Evolutionary conservation across 2,888 invertebrate genomes (phyloP).

Genomic region (Andrena bucephala): DNA sequence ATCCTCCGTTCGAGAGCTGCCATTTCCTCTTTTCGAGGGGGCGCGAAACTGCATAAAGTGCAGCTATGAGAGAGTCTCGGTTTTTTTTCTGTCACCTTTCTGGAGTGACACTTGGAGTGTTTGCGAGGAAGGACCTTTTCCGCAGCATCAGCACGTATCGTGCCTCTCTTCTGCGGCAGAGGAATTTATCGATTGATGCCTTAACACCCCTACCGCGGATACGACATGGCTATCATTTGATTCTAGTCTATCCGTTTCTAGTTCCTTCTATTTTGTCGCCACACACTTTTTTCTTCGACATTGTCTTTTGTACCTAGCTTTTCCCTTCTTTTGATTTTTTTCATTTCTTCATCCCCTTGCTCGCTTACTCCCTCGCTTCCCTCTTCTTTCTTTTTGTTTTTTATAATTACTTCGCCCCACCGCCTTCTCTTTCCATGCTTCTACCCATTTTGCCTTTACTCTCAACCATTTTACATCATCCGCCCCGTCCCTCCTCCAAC

Average conservation of each 20-base stretch:
- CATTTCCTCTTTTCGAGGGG: slow-evolving; percentile 29
- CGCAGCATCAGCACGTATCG: slow-evolving; percentile 71
- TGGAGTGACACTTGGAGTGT: slow-evolving; percentile 52
- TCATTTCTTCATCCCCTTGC: not conserved
- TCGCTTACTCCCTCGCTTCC: not conserved
- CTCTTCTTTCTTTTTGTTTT: slow-evolving; percentile 9
- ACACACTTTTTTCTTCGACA: not conserved
- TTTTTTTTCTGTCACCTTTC: slow-evolving; percentile 58
- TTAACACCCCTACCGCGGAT: slow-evolving; percentile 69
- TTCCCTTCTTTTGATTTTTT: not conserved
- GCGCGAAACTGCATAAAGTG: slow-evolving; percentile 54
- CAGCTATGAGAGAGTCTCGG: slow-evolving; percentile 40
- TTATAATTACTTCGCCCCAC: slow-evolving; percentile 19
- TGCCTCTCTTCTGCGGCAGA: slow-evolving; percentile 67
- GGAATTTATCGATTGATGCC: slow-evolving; percentile 80
- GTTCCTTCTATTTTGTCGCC: not conserved
- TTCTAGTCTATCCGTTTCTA: slow-evolving; percentile 43
- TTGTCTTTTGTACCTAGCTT: not conserved
- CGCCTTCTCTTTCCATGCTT: not conserved
- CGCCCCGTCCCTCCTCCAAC: not conserved
- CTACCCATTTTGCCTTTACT: not conserved
- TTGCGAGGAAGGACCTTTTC: slow-evolving; percentile 63
- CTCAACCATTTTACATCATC: not conserved
- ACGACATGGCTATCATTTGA: slow-evolving; percentile 61
- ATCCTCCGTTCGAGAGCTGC: slow-evolving; percentile 31